Evolutionary conservation across 2,113 vertebrate genomes (phyloP).

Genomic region (Mixornis gularis): DNA sequence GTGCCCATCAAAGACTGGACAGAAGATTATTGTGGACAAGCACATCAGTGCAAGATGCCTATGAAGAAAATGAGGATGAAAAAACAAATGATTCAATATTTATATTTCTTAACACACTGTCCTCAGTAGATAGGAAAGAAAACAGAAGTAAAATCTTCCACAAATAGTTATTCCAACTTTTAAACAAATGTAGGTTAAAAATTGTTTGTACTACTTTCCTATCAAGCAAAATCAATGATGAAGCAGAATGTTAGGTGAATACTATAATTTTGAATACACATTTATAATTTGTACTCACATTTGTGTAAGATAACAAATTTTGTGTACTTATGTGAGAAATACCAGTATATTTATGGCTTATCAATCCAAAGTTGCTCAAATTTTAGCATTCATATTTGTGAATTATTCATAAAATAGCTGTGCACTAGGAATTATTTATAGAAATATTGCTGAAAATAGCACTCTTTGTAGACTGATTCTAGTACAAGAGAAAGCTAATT

Average conservation of each 20-base stretch:
- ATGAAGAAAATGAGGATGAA: background rate
- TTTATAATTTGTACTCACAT: background rate
- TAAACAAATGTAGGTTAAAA: background rate
- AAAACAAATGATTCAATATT: background rate
- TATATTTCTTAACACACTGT: background rate
- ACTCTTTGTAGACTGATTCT: background rate
- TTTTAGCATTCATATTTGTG: background rate
- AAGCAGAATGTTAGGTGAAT: background rate
- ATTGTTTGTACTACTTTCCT: background rate
- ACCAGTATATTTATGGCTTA: background rate
- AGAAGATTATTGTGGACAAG: background rate
- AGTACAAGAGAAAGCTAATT: slow-evolving; percentile 4
- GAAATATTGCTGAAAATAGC: slow-evolving; percentile 9
- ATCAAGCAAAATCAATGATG: background rate
- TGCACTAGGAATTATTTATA: background rate
- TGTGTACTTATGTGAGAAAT: background rate
- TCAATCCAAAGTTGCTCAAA: background rate
- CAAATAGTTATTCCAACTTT: background rate
- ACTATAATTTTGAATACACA: background rate
- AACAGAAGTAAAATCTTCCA: background rate
- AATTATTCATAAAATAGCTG: background rate
- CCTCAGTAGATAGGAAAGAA: background rate
- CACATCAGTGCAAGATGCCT: background rate
- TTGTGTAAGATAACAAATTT: background rate
- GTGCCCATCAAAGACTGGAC: background rate